phyloP scores from a whole-genome alignment of 1,140 invertebrate genomes.

The Lepidurus apus region DNA sequence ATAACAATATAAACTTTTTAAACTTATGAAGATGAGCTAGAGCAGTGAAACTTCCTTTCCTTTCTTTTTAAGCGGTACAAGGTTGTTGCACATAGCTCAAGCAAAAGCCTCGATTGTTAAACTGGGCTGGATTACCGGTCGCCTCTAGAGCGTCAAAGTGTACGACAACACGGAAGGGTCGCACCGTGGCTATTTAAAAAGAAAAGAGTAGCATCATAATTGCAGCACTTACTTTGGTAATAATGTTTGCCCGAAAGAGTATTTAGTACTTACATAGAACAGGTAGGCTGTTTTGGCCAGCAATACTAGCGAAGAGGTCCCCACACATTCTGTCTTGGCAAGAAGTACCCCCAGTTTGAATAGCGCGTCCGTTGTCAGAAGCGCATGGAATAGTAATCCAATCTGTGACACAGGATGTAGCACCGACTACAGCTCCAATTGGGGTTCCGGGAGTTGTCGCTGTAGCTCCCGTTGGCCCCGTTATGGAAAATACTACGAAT shows the following conservation, averaged over 20 bases:
- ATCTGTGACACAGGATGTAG: conserved; percentile 57
- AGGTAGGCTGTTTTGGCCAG: conserved; percentile 51
- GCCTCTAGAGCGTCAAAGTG: conserved; percentile 69
- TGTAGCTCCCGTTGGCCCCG: conserved; percentile 55
- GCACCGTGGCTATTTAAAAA: conserved; percentile 58
- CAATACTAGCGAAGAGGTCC: conserved; percentile 60
- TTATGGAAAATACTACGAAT: conserved; percentile 44
- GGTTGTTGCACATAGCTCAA: conserved; percentile 76
- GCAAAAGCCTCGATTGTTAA: conserved; percentile 64
- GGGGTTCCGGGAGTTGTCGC: conserved; percentile 44
- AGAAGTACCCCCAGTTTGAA: conserved; percentile 44
- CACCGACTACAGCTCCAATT: conserved; percentile 58
- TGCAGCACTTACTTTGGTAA: not conserved
- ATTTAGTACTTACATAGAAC: conserved; percentile 56
- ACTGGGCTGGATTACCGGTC: conserved; percentile 43
- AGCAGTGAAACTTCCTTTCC: not conserved
- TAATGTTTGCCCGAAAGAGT: no score
- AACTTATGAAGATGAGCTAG: conserved; percentile 23
- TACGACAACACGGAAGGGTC: conserved; percentile 68
- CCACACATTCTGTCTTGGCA: conserved; percentile 68
- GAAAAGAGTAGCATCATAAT: not conserved
- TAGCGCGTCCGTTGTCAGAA: conserved; percentile 55
- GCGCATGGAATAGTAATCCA: conserved; percentile 73
- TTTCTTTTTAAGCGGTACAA: conserved; percentile 51
- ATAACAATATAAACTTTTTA: not conserved